Percentiles rank a stretch among this genome's conserved stretches.
Evolutionary conservation across 1,140 invertebrate species (phyloP).

Genomic region (Dysdera silvatica): DNA sequence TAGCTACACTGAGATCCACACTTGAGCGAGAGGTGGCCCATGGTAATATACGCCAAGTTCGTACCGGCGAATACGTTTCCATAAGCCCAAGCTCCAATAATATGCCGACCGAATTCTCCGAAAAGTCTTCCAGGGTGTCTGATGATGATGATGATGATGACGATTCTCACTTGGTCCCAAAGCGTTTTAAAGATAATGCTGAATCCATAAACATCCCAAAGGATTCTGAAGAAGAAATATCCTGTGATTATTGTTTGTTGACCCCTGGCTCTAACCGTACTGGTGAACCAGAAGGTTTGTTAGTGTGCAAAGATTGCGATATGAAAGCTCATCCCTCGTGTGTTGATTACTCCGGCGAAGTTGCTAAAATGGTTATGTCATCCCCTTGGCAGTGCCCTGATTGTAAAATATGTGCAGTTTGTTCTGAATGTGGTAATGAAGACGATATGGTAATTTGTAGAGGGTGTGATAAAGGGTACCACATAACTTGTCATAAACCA

Average conservation of each 20-base stretch:
- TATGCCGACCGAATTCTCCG: background rate
- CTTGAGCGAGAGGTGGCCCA: conserved; percentile 38
- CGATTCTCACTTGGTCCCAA: background rate
- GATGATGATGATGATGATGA: background rate
- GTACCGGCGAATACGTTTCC: conserved; percentile 11
- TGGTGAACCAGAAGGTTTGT: conserved; percentile 56
- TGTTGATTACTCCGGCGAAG: conserved; percentile 44
- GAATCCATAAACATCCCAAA: conserved; percentile 9
- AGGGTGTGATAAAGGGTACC: conserved; percentile 72
- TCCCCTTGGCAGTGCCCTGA: conserved; percentile 34
- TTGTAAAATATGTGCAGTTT: conserved; percentile 23
- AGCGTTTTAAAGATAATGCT: background rate
- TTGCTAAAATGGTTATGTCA: conserved; percentile 38
- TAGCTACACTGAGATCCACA: conserved; percentile 34
- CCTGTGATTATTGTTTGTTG: conserved; percentile 45
- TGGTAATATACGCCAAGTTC: conserved; percentile 9
- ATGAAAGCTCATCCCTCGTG: conserved; percentile 56
- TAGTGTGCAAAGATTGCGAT: conserved; percentile 68
- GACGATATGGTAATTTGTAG: conserved; percentile 65
- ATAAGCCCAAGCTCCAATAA: background rate
- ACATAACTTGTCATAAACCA: conserved; percentile 60
- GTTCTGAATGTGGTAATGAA: conserved; percentile 45
- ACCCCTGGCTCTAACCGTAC: conserved; percentile 44
- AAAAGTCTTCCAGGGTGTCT: background rate
- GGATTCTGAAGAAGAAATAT: conserved; percentile 15